Evolutionary conservation across 2,888 invertebrate genomes (phyloP), one percentile per base, ranked within the genome.

Genomic region (Dynastes maya): DNA sequence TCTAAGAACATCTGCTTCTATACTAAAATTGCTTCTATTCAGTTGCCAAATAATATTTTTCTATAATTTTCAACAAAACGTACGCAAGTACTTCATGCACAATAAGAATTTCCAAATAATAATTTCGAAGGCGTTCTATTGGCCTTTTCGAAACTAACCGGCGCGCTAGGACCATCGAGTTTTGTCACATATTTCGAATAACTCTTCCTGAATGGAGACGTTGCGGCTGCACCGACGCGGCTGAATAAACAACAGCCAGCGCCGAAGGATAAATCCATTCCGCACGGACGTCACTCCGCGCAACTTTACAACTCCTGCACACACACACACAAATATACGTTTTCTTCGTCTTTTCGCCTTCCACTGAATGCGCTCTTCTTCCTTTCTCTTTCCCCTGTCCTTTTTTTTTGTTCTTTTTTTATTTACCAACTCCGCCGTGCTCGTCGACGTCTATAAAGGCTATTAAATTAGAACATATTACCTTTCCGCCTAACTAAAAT

Each of bases 211-310:
- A 77, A 71, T 77, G 77, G 79, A 80, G 82, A 81, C 81, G 81
- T 80, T 76, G 80, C 79, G 80, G 82, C 83, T 81, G 80, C 80
- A 78, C 78, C 75, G 78, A 76, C 83, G 84, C 84, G 84, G 84
- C 84, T 84, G 84, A 84, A 84, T 83, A 84, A 84, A 84, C 84
- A 84, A 65, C 77, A 61, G 82, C 80, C 82, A 81, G 78, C 75
- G 82, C 80, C 82, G 84, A 83, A 83, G 84, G 84, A 84, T 84
- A 83, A 84, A 84, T 84, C 84, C 83, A 84, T 84, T 84, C 83
- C 82, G 83, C 82, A 82, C 83, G 82, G 82, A 84, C 82, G 81
- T 78, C 64, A 27, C 64, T 82, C 81, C 77, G 81, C 79, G 81
- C 79, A 77, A 81, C 82, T 81, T 82, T 80, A 80, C 79, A 80